A percentile compares a stretch with the other conserved stretches of the same genome.
phyloP scores from a whole-genome alignment of 2,888 invertebrate genomes.

The Drosophila niveifrons region DNA sequence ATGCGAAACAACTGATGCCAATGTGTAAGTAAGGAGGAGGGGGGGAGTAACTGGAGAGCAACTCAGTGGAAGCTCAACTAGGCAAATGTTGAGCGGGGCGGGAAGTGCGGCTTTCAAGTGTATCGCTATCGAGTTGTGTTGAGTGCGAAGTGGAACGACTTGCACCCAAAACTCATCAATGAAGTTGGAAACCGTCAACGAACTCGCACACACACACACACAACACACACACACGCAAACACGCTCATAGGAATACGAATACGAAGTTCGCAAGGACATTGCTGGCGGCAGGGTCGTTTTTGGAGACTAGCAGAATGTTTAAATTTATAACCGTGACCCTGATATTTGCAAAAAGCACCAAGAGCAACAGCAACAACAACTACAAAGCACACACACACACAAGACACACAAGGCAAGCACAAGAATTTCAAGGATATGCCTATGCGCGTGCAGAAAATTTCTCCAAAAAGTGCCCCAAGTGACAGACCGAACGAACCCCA shows the following conservation, averaged over 20 bases:
- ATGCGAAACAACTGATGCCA: slow-evolving; percentile 51
- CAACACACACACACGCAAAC: background rate
- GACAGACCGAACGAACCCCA: slow-evolving; percentile 18
- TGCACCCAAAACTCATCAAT: slow-evolving; percentile 67
- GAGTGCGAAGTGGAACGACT: slow-evolving; percentile 27
- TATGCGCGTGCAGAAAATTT: slow-evolving; percentile 78
- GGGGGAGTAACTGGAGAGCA: slow-evolving; percentile 13
- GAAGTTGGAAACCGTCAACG: slow-evolving; percentile 55
- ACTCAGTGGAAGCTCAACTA: slow-evolving; percentile 46
- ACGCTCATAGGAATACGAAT: background rate
- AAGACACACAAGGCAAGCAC: slow-evolving; percentile 40
- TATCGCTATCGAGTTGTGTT: background rate
- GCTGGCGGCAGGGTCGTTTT: slow-evolving; percentile 57
- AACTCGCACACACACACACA: slow-evolving; percentile 21
- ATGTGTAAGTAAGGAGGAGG: background rate
- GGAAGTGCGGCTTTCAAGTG: slow-evolving; percentile 22
- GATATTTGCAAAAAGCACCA: slow-evolving; percentile 76
- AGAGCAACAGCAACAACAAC: slow-evolving; percentile 29
- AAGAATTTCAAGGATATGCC: slow-evolving; percentile 77
- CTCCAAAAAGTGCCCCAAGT: slow-evolving; percentile 67
- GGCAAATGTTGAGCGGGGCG: slow-evolving; percentile 52
- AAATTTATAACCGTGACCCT: slow-evolving; percentile 84
- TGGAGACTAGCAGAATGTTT: slow-evolving; percentile 82
- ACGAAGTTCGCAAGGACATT: slow-evolving; percentile 45
- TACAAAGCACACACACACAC: slow-evolving; percentile 19